These are phyloP conservation scores for Forbesichthys papilliferus DNA, from an alignment of 2,113 vertebrate genomes.

Conservation along the genomic window DNA sequence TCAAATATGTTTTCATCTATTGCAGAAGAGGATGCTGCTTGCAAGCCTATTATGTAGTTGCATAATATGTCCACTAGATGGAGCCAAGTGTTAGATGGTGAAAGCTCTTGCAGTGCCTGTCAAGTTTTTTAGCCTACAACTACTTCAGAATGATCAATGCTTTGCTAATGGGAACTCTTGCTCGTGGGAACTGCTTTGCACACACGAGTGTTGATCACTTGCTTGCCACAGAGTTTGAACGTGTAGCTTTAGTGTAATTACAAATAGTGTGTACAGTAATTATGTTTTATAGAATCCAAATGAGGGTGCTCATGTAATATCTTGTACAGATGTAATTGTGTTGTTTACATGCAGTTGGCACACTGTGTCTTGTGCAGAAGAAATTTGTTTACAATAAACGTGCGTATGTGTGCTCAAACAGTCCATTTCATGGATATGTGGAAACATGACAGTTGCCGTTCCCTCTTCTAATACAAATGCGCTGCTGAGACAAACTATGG, in stretches of 20 bases:
- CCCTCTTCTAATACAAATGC: too few species aligned
- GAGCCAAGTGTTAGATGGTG: not conserved
- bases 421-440: conserved; percentile 14
- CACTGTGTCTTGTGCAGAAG: not conserved
- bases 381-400: too few species aligned
- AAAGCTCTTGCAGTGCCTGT: not conserved
- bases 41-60: not conserved
- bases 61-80: conserved; percentile 5
- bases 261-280: not conserved
- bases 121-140: too few species aligned
- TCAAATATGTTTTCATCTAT: too few species aligned
- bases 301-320: not conserved
- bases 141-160: too few species aligned
- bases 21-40: too few species aligned
- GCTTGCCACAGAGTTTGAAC: not conserved
- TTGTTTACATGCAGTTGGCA: not conserved
- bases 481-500: too few species aligned
- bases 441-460: not conserved
- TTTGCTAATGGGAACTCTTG: too few species aligned
- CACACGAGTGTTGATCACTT: not conserved
- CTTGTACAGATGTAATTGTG: not conserved
- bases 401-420: too few species aligned
- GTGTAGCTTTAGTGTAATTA: not conserved
- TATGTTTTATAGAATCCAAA: not conserved
- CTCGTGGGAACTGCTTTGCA: too few species aligned